Evolutionary conservation across 2,113 vertebrate species (phyloP), one percentile per base, ranked within the genome.

Genomic region (Indri indri): DNA sequence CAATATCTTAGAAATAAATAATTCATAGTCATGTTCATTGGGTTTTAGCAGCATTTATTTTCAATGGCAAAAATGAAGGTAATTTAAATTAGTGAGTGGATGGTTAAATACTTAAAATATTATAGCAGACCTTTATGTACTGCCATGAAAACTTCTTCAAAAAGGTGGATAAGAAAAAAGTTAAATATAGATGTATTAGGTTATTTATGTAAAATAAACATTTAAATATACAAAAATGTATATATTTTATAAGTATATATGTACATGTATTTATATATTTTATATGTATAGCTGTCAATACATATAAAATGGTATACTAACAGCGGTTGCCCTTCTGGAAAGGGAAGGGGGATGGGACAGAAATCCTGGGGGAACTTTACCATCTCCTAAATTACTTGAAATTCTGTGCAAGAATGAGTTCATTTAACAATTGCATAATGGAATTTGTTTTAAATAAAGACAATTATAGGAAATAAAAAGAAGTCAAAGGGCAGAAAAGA

Each of bases 401-500:
- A 91, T 93, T 84, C 22, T 74, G 13, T 68, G 0, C 23, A 85
- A 85, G 20, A 40, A 90, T 20, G 27, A 80, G 76, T 81, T 94
- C 20, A 84, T 77, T 79, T 50, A 91, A 71, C 84, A 92, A 66
- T 90, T 95, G 3, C 66, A 57, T 59, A 90, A 47, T 37, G 93
- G 87, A 92, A 94, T 16, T 95, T 95, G 9, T 54, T 88, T 76
- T 84, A 88, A 73, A 70, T 70, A 80, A 89, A 93, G 22, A 70
- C 6, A 70, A 42, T 40, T 77, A 3, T 22, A 95, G 34, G 40
- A 70, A 61, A 47, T 79, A 13, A 88, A 84, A 91, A 50, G 9
- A 42, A 88, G 42, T 90, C 59, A 81, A 16, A 81, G 25, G 66
- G 5, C 32, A 83, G 80, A 45, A 76, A 81, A 86, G 54, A 81